A percentile compares a stretch with the other conserved stretches of the same genome.
These are phyloP conservation scores for Leucania comma DNA, from an alignment of 2,888 invertebrate genomes.

Conservation along the genomic window DNA sequence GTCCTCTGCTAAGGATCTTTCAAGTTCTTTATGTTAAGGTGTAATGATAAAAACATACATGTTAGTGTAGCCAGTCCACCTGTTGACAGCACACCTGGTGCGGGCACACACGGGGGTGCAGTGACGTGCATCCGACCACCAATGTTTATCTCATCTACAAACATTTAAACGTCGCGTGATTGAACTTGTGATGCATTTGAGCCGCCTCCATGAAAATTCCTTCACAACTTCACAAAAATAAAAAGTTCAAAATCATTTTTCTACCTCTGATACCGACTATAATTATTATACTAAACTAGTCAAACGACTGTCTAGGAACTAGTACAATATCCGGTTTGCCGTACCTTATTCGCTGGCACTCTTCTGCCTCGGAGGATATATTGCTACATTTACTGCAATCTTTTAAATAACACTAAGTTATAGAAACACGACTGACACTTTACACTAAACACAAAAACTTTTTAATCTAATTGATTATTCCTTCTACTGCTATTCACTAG, in stretches of 20 bases:
- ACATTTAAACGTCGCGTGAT: constrained; percentile 83
- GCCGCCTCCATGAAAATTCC: constrained; percentile 65
- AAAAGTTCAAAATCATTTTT: constrained; percentile 71
- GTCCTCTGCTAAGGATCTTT: constrained; percentile 41
- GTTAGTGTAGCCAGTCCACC: constrained; percentile 75
- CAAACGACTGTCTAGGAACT: constrained; percentile 79
- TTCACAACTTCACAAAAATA: constrained; percentile 61
- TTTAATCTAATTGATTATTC: constrained; percentile 62
- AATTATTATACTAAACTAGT: constrained; percentile 82
- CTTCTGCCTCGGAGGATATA: constrained; percentile 73
- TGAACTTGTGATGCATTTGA: constrained; percentile 67
- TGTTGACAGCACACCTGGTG: constrained; percentile 85
- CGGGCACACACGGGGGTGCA: constrained; percentile 65
- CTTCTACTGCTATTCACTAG: constrained; percentile 53
- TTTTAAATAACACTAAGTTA: constrained; percentile 77
- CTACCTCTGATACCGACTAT: constrained; percentile 68
- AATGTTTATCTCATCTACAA: constrained; percentile 81
- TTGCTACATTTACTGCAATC: constrained; percentile 77
- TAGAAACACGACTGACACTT: constrained; percentile 81
- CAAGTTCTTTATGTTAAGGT: constrained; percentile 30
- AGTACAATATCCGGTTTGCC: constrained; percentile 87
- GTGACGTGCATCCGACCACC: constrained; percentile 70
- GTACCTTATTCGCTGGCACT: constrained; percentile 87
- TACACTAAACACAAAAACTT: constrained; percentile 85
- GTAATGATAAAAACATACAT: constrained; percentile 64